Evolutionary conservation across 2,797 vertebrate species (phyloP).

Genomic region (Gymnoscopelus microlampas): DNA sequence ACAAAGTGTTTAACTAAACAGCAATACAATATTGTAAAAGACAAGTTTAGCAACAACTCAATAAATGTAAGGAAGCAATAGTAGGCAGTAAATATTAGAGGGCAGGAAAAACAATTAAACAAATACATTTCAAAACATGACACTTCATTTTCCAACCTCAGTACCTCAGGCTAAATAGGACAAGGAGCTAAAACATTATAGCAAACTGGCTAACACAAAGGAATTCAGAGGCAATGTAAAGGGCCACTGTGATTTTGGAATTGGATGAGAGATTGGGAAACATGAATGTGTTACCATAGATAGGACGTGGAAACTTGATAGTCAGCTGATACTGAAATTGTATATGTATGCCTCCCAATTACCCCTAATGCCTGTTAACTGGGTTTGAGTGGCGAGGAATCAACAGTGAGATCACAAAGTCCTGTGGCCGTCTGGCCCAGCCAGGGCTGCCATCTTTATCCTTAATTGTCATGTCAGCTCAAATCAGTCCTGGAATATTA

Average conservation of each 20-base stretch:
- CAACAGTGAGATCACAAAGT: neutral
- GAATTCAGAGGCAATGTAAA: neutral
- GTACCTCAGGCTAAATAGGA: constrained; percentile 13
- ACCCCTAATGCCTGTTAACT: constrained; percentile 51
- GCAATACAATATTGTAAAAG: no score
- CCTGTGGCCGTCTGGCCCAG: neutral
- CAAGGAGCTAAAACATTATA: neutral
- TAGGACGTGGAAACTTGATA: constrained; percentile 15
- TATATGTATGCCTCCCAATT: constrained; percentile 56
- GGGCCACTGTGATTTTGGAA: neutral
- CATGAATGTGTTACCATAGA: constrained; percentile 1
- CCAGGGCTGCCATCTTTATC: neutral
- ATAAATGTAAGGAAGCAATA: no score
- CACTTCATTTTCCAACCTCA: no score
- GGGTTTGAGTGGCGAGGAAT: constrained; percentile 43
- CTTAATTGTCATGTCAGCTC: no score
- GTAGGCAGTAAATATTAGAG: no score
- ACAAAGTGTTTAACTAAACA: no score
- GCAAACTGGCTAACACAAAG: neutral
- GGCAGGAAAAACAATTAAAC: no score
- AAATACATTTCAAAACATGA: no score
- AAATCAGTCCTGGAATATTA: no score
- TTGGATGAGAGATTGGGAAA: neutral
- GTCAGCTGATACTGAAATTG: constrained; percentile 64
- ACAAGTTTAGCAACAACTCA: no score